Evolutionary conservation across 2,797 vertebrate species (phyloP), one percentile per base, ranked within the genome.

Genomic region (Danionella dracula): DNA sequence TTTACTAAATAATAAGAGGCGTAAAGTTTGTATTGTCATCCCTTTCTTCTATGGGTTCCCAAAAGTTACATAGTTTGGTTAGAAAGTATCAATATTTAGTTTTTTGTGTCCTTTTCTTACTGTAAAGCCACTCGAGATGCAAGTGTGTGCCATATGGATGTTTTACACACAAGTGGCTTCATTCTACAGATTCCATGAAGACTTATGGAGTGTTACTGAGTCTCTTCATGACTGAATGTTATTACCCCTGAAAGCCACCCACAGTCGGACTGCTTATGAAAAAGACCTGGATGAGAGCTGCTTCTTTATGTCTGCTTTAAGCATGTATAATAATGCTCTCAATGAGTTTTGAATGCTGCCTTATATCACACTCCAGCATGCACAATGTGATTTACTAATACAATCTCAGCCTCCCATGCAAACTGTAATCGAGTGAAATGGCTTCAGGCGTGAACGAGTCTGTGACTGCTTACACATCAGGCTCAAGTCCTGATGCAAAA

Each of bases 241-340:
- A 45, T 65, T 65, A 55, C 40, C 19, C 31, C 50, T 29, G 20
- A 66, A 51, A 49, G 40, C 38, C 41, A 64, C 19, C 54, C 37
- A 32, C 23, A 34, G 48, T 32, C 45, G 32, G 42, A 48, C 51
- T 57, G 27, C 31, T 40, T 48, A 38, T 57, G 51, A 56, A 56
- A 57, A 48, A 29, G 53, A 56, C 38, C 12, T 13, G 8, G 41
- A 34, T 20, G 51, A 66, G 63, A 27, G 51, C 21, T 9, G 21
- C 15, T 56, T 27, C 32, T 66, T 66, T 66, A 56, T 56, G 31
- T 40, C 31, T 46, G 38, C 38, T 1, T 8, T 54, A 65, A 54
- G 61, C 49, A 57, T 66, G 63, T 55, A 40, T 35, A 65, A 65
- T 65, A 65, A 65, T 45, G 40, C 62, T 27, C 51, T 66, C 23